Percentiles rank a stretch among this genome's conserved stretches.
phyloP scores from a whole-genome alignment of 2,888 invertebrate genomes.

The Diplazon laetatorius region DNA sequence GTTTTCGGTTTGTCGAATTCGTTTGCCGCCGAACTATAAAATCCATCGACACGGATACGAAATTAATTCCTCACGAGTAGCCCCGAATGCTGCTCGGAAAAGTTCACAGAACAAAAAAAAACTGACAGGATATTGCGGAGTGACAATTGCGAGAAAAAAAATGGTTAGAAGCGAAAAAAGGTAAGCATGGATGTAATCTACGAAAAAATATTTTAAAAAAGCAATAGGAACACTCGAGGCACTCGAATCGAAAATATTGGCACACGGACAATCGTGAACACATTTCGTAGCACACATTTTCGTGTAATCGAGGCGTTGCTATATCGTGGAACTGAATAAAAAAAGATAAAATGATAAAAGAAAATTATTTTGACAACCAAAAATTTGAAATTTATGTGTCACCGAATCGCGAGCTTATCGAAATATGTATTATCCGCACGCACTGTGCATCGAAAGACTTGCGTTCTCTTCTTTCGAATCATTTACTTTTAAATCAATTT shows the following conservation, averaged over 20 bases:
- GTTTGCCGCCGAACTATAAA: no score
- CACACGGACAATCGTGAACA: conserved; percentile 21
- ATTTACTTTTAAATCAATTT: neutral
- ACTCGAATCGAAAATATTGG: conserved; percentile 43
- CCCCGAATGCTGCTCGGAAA: conserved; percentile 4
- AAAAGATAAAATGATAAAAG: neutral
- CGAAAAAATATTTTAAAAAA: neutral
- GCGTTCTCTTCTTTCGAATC: neutral
- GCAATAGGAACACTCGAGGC: conserved; percentile 30
- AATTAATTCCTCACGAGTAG: conserved; percentile 12
- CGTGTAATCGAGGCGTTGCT: neutral
- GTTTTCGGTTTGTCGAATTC: no score
- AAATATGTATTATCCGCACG: neutral
- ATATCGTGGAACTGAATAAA: neutral
- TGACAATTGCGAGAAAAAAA: conserved; percentile 2
- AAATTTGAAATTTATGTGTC: no score
- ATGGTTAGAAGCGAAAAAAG: no score
- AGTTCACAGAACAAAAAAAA: conserved; percentile 15
- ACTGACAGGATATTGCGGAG: neutral
- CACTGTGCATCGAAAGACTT: no score
- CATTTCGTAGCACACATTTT: conserved; percentile 41
- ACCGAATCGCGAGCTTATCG: no score
- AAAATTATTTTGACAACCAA: no score
- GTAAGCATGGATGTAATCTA: neutral
- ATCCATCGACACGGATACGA: neutral